Conservation (phyloP, 1,140 invertebrate genomes). For the Aphelenchoides avenae region DNA sequence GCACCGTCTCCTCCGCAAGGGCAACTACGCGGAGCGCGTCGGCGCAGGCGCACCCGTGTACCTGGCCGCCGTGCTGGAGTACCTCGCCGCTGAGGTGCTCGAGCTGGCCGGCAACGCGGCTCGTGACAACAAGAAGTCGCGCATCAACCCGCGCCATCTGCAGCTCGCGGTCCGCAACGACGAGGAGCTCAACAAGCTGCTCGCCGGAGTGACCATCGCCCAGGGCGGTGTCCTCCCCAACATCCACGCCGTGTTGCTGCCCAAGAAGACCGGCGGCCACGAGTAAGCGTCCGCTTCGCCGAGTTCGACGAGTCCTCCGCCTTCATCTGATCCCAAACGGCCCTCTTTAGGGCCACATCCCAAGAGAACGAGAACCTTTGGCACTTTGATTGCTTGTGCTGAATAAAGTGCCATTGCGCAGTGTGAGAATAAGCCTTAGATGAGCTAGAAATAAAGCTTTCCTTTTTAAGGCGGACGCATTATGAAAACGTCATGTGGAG, state of each 20-base stretch:
- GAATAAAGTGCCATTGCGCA: too few species aligned
- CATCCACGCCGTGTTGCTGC: slow-evolving; percentile 71
- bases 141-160: slow-evolving; percentile 76
- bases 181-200: slow-evolving; percentile 73
- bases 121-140: slow-evolving; percentile 63
- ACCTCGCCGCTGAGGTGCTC: slow-evolving; percentile 70
- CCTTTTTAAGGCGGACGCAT: too few species aligned
- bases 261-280: slow-evolving; percentile 46
- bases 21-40: slow-evolving; percentile 70
- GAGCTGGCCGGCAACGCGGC: slow-evolving; percentile 67
- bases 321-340: too few species aligned
- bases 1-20: slow-evolving; percentile 62
- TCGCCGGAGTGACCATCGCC: slow-evolving; percentile 76
- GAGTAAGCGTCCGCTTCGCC: too few species aligned
- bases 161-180: slow-evolving; percentile 78
- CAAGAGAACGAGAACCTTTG: too few species aligned
- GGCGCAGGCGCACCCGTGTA: slow-evolving; percentile 71
- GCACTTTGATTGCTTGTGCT: too few species aligned
- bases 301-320: too few species aligned
- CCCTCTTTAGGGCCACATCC: too few species aligned
- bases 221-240: slow-evolving; percentile 77
- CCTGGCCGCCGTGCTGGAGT: slow-evolving; percentile 67
- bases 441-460: too few species aligned
- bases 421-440: too few species aligned
- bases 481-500: too few species aligned